Evolutionary conservation across 1,140 invertebrate genomes (phyloP), one percentile per base, ranked within the genome.

Genomic region (Argopecten irradians): DNA sequence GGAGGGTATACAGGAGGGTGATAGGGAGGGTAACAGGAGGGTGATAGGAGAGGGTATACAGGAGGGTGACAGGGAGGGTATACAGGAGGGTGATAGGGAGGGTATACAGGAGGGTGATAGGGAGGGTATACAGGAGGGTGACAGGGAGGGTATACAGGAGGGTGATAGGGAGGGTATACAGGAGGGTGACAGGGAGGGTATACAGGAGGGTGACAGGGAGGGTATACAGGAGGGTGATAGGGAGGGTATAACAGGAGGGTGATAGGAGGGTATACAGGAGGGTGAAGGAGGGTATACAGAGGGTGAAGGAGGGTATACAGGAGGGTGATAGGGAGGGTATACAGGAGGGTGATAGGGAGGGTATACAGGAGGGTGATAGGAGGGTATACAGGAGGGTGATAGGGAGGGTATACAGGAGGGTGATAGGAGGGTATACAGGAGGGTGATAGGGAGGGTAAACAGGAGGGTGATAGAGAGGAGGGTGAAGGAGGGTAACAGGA

Each of bases 81-180:
- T 35, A 46, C 14, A 33, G 34, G 39, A 35, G 87, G 32, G 71
- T n/a, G 28, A 34, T n/a, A 35, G 43, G 41, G 34, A 46, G 55
- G 71, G 34, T n/a, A n/a, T n/a, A n/a, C n/a, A 84, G 86, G 86
- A 86, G 86, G 34, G 35, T 85, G 46, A 87, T 86, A 46, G 88
- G 39, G 71, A 11, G 82, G 82, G 41, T 36, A 46, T 28, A 84
- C 43, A 84, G 34, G 84, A 55, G 84, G 87, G 82, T 34, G 34
- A 32, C 55, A 41, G 88, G 39, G 84, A 39, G 46, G n/a, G n/a
- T n/a, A n/a, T n/a, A 28, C 5, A 28, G 55, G 28, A 71, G n/a
- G 1, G n/a, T 28, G 1, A 71, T 5, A n/a, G 55, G 28, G n/a
- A n/a, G 55, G 55, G n/a, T 28, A 55, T 19, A 19, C 16, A 19